Evolutionary conservation across 2,888 invertebrate genomes (phyloP), one percentile per base, ranked within the genome.

Genomic region (Enchytraeus crypticus): DNA sequence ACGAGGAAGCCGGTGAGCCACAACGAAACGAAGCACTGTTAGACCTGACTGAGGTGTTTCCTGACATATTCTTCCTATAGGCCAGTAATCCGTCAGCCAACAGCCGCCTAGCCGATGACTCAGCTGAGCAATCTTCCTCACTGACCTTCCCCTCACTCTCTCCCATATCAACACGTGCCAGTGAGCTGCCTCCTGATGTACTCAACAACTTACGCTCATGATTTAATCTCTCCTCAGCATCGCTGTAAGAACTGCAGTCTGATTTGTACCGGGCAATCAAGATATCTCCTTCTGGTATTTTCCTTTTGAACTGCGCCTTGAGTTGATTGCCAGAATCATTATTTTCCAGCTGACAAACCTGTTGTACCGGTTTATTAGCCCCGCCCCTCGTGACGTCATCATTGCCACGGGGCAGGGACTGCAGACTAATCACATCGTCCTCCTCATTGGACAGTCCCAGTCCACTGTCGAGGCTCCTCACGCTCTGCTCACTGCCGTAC

Each of bases 381-480:
- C n/a, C n/a, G n/a, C n/a, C n/a, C n/a, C n/a, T n/a, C n/a, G n/a
- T n/a, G n/a, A n/a, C n/a, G n/a, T n/a, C n/a, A n/a, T n/a, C n/a
- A n/a, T n/a, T n/a, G 18, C 11, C 11, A 8, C 38, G 38, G 8
- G 38, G 38, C n/a, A n/a, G n/a, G n/a, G n/a, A n/a, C n/a, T n/a
- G n/a, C n/a, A n/a, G n/a, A n/a, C n/a, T n/a, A n/a, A n/a, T n/a
- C 8, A 33, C 26, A 21, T 55, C 26, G 18, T 55, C 55, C 32
- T 27, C 23, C 26, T 55, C 55, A 3, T 34, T 18, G 45, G n/a
- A 27, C 11, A 27, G 30, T 30, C 29, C 45, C 5, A 57, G 32
- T 18, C 47, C 47, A 23, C 47, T 57, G 47, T 57, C 57, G 21
- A n/a, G 47, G 38, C 57, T 57, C n/a, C 14, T n/a, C 21, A 46